These are phyloP conservation scores for Cotesia chilonis DNA, from an alignment of 1,140 invertebrate genomes.

Conservation along the genomic window DNA sequence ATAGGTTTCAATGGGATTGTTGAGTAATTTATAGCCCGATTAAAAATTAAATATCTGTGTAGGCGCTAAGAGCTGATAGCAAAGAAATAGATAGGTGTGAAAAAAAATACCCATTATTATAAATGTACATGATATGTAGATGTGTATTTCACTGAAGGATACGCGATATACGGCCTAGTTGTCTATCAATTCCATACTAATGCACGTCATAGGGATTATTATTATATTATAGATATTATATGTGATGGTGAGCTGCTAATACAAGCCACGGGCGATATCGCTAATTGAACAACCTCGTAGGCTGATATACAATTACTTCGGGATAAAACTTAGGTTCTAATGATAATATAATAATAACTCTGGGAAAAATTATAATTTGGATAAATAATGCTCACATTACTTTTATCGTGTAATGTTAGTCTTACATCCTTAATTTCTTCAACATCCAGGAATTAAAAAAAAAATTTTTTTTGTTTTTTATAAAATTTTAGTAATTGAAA, in stretches of 20 bases:
- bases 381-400: not conserved
- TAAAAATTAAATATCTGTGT: too few relatives aligned
- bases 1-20: too few relatives aligned
- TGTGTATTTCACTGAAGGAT: too few relatives aligned
- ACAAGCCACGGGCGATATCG: constrained; percentile 14
- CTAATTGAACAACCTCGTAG: constrained; percentile 14
- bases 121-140: too few relatives aligned
- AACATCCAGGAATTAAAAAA: too few relatives aligned
- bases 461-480: too few relatives aligned
- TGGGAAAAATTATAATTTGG: not conserved
- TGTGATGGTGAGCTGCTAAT: not conserved
- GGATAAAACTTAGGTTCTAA: not conserved
- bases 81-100: too few relatives aligned
- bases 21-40: too few relatives aligned
- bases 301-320: constrained; percentile 7
- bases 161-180: not conserved
- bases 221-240: not conserved
- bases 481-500: too few relatives aligned
- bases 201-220: not conserved
- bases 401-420: not conserved
- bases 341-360: not conserved
- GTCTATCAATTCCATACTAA: constrained; percentile 11
- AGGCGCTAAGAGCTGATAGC: too few relatives aligned
- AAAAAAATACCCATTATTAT: too few relatives aligned
- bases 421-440: too few relatives aligned